These are phyloP conservation scores for Octonoba sinensis DNA, from an alignment of 2,888 invertebrate genomes.

Conservation along the genomic window DNA sequence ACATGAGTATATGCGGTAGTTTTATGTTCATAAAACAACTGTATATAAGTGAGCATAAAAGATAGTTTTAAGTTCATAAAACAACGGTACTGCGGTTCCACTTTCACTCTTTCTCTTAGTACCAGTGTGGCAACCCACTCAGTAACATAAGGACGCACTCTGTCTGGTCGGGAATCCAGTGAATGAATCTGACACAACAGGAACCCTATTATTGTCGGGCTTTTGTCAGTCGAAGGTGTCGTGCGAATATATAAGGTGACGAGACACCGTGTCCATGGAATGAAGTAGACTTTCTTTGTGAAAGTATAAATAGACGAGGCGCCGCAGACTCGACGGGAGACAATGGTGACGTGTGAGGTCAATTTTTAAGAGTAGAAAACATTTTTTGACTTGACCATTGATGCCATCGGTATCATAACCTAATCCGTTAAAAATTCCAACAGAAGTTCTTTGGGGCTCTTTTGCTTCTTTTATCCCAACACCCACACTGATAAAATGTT, in stretches of 20 bases:
- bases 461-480: no score
- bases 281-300: not conserved
- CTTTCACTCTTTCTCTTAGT: no score
- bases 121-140: conserved; percentile 18
- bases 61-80: no score
- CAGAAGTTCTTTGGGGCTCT: no score
- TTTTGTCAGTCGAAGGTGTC: conserved; percentile 26
- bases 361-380: not conserved
- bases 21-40: no score
- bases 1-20: no score
- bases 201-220: conserved; percentile 18
- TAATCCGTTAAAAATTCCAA: no score
- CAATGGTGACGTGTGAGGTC: not conserved
- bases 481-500: no score
- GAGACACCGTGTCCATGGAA: not conserved
- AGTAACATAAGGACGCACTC: conserved; percentile 4
- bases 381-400: not conserved
- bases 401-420: no score
- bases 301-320: conserved; percentile 12
- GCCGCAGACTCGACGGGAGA: not conserved
- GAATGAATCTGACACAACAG: conserved; percentile 31
- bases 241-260: conserved; percentile 25
- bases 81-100: no score
- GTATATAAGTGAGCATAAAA: no score
- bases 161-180: not conserved